phyloP scores from a whole-genome alignment of 2,888 invertebrate species.

The Lottia gigantea region DNA sequence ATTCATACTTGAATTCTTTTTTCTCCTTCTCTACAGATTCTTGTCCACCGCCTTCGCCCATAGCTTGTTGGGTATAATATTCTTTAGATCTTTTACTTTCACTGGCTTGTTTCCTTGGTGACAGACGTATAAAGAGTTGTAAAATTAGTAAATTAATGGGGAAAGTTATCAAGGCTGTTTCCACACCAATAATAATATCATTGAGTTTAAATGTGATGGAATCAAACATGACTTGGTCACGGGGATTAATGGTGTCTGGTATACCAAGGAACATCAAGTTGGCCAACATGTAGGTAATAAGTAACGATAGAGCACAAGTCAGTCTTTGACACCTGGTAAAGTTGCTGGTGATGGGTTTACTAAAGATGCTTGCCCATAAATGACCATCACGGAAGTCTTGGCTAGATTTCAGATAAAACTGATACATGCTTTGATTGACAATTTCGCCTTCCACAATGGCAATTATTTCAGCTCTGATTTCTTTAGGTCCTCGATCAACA shows the following conservation, averaged over 20 bases:
- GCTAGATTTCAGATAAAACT: conserved; percentile 40
- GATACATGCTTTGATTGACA: conserved; percentile 30
- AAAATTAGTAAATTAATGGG: conserved; percentile 52
- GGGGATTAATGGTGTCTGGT: conserved; percentile 44
- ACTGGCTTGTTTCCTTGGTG: conserved; percentile 18
- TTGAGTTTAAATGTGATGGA: conserved; percentile 37
- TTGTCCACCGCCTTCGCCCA: too few relatives aligned
- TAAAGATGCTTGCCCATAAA: conserved; percentile 63
- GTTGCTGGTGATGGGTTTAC: conserved; percentile 45
- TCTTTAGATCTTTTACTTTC: too few relatives aligned
- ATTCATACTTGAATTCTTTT: not conserved
- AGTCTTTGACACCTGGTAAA: conserved; percentile 63
- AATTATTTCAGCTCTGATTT: conserved; percentile 37
- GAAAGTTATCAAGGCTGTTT: conserved; percentile 51
- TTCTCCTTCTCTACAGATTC: not conserved
- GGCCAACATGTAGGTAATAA: conserved; percentile 58
- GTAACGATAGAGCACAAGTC: conserved; percentile 56
- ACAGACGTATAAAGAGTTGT: conserved; percentile 41
- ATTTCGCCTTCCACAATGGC: conserved; percentile 36
- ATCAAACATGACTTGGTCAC: conserved; percentile 38
- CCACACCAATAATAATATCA: conserved; percentile 47
- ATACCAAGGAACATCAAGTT: conserved; percentile 63
- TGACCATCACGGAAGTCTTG: conserved; percentile 56
- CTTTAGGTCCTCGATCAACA: conserved; percentile 36
- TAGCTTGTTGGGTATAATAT: too few relatives aligned